phyloP scores from a whole-genome alignment of 2,113 vertebrate species.

The Bubalus kerabau region DNA sequence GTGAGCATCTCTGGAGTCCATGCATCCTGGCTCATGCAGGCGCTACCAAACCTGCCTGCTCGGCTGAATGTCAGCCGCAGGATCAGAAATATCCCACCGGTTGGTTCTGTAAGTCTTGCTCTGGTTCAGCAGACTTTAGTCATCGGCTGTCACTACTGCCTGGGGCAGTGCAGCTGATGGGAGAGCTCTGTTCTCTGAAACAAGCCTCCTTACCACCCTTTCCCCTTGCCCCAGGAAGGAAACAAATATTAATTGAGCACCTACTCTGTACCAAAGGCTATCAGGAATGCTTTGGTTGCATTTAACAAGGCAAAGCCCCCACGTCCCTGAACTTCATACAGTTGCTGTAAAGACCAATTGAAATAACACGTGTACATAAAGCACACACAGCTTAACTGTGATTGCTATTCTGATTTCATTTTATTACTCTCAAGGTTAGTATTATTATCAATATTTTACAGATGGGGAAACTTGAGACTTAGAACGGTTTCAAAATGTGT shows the following conservation, averaged over 20 bases:
- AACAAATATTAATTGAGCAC: neutral
- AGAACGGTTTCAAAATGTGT: neutral
- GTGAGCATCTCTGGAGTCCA: neutral
- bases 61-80: neutral
- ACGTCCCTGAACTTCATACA: neutral
- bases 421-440: neutral
- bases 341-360: neutral
- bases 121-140: neutral
- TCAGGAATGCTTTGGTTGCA: neutral
- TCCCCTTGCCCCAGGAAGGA: neutral
- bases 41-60: neutral
- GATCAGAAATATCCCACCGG: neutral
- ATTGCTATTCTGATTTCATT: neutral
- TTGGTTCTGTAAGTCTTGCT: neutral
- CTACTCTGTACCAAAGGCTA: neutral
- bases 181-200: neutral
- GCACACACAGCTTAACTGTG: neutral
- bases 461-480: neutral
- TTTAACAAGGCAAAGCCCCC: neutral
- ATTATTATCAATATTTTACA: neutral
- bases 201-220: neutral
- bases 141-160: neutral
- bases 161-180: neutral
- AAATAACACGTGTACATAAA: neutral
- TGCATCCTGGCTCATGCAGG: neutral